A percentile compares a stretch with the other conserved stretches of the same genome.
phyloP scores from a whole-genome alignment of 2,888 invertebrate species.

The Stegophylla sp. region DNA sequence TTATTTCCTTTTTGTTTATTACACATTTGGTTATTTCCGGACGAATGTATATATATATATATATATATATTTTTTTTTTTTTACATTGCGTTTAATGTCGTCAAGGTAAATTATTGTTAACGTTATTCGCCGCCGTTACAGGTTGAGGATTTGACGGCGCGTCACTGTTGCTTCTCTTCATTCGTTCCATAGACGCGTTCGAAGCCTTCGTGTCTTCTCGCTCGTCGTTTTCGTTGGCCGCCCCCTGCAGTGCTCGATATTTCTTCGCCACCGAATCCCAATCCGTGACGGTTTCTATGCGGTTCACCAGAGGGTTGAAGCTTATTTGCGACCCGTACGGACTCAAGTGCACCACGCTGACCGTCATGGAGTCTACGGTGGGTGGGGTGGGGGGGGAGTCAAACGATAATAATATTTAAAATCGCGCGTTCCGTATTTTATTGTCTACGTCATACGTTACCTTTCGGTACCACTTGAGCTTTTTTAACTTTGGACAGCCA shows the following conservation, averaged over 20 bases:
- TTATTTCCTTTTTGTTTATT: neutral
- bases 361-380: constrained; percentile 76
- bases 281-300: constrained; percentile 88
- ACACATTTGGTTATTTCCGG: no score
- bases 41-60: no score
- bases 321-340: constrained; percentile 85
- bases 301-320: constrained; percentile 73
- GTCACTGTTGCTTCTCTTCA: constrained; percentile 46
- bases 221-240: constrained; percentile 68
- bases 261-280: constrained; percentile 91
- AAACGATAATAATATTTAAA: no score
- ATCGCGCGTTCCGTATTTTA: no score
- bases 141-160: constrained; percentile 34
- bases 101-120: constrained; percentile 37
- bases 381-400: no score
- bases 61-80: no score
- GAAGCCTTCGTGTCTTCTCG: constrained; percentile 64
- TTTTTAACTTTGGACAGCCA: constrained; percentile 89
- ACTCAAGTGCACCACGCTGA: constrained; percentile 82
- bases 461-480: constrained; percentile 80
- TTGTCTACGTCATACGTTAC: constrained; percentile 65
- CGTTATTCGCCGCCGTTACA: constrained; percentile 23
- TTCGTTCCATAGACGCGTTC: constrained; percentile 52
- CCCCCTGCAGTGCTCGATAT: constrained; percentile 78
- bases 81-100: no score